Conservation (phyloP, 1,140 invertebrate genomes). For the Propsilocerus akamusi region DNA sequence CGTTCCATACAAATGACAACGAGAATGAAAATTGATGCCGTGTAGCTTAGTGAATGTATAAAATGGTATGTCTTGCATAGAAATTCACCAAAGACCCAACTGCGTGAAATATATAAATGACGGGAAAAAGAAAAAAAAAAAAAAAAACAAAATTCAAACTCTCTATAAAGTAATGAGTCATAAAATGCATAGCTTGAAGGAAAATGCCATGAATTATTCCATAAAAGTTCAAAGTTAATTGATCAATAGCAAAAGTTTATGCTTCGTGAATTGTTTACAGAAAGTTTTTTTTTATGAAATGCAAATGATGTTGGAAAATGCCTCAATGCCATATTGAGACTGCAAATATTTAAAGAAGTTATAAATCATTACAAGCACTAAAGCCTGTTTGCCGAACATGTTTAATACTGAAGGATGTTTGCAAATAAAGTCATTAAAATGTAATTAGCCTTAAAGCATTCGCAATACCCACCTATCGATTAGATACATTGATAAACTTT, state of each 20-base stretch:
- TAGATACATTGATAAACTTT: slow-evolving; percentile 59
- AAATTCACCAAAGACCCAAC: slow-evolving; percentile 60
- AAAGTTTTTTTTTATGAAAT: neutral
- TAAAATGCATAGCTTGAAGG: too few relatives aligned
- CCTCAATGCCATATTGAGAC: neutral
- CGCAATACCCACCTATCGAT: slow-evolving; percentile 44
- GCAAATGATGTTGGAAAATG: neutral
- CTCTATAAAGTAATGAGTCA: slow-evolving; percentile 16
- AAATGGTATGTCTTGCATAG: slow-evolving; percentile 74
- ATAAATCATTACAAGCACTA: neutral
- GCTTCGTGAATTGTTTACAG: neutral
- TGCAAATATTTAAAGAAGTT: neutral
- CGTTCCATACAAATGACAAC: slow-evolving; percentile 66
- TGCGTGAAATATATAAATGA: slow-evolving; percentile 30
- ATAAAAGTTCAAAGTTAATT: neutral
- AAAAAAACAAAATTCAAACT: slow-evolving; percentile 10
- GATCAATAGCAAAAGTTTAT: neutral
- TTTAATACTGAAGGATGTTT: too few relatives aligned
- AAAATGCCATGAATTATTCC: slow-evolving; percentile 5
- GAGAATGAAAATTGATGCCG: slow-evolving; percentile 61
- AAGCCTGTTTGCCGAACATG: too few relatives aligned
- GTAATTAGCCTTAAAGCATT: too few relatives aligned
- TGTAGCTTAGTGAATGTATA: slow-evolving; percentile 58
- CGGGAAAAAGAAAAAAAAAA: slow-evolving; percentile 8
- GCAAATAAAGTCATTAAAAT: too few relatives aligned